Conservation (phyloP, 2,888 invertebrate species). For the Pachydiplax longipennis region DNA sequence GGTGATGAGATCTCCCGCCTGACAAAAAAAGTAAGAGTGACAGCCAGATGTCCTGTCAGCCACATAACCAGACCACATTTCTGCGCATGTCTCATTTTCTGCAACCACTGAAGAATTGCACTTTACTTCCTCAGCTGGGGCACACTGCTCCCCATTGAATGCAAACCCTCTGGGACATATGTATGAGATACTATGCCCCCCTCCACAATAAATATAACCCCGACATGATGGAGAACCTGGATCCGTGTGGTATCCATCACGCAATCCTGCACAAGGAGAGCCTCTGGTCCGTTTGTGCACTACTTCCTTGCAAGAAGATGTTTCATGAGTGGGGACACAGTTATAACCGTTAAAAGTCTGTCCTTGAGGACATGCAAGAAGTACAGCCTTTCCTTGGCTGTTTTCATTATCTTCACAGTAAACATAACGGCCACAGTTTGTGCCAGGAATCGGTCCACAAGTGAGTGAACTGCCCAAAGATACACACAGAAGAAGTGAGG, state of each 20-base stretch:
- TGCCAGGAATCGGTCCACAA: conserved; percentile 2
- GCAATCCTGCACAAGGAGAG: conserved; percentile 53
- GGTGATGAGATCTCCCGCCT: conserved; percentile 54
- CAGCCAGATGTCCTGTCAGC: conserved; percentile 65
- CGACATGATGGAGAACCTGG: conserved; percentile 54
- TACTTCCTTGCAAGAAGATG: neutral
- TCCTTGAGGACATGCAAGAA: conserved; percentile 60
- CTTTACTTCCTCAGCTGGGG: conserved; percentile 55
- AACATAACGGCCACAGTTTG: conserved; percentile 64
- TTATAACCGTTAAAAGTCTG: conserved; percentile 62
- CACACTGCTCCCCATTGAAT: conserved; percentile 66
- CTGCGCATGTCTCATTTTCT: conserved; percentile 59
- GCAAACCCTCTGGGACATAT: conserved; percentile 64
- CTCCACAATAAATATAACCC: conserved; percentile 61
- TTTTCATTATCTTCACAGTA: conserved; percentile 58
- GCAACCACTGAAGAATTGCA: conserved; percentile 60
- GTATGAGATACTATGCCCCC: conserved; percentile 66
- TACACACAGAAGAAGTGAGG: neutral
- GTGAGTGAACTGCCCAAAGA: neutral
- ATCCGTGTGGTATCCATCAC: conserved; percentile 56
- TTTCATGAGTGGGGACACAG: conserved; percentile 57
- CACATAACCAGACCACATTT: conserved; percentile 66
- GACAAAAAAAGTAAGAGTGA: conserved; percentile 64
- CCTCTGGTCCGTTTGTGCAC: neutral
- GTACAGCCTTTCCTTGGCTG: conserved; percentile 56